Evolutionary conservation across 2,113 vertebrate species (phyloP).

Genomic region (Oreochromis spilurus): DNA sequence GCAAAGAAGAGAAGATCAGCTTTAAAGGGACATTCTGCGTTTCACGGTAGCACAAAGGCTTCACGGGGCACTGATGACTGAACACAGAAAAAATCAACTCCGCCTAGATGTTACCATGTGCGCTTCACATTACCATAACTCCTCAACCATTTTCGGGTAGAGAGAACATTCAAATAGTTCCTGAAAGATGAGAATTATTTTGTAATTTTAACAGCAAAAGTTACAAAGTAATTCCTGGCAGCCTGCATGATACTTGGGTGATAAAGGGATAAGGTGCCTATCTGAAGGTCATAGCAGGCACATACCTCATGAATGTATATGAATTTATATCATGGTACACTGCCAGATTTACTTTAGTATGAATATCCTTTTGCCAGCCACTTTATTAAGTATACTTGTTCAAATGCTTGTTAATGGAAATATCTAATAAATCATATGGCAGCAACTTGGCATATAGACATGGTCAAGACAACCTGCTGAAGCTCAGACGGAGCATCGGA

Average conservation of each 20-base stretch:
- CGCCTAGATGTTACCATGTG: not conserved
- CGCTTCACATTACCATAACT: not conserved
- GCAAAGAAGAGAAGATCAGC: not conserved
- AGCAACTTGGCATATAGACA: not conserved
- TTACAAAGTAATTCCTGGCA: not conserved
- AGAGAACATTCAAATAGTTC: not conserved
- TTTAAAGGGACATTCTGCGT: not conserved
- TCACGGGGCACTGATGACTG: not conserved
- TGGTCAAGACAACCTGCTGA: not conserved
- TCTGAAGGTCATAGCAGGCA: not conserved
- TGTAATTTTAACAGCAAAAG: not conserved
- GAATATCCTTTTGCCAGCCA: not conserved
- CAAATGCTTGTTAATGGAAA: not conserved
- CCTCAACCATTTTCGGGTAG: not conserved
- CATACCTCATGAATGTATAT: not conserved
- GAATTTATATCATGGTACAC: not conserved
- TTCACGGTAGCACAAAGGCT: not conserved
- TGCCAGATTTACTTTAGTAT: not conserved
- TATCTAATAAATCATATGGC: not conserved
- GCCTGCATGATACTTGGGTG: not conserved
- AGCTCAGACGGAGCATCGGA: not conserved
- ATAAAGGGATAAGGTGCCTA: not conserved
- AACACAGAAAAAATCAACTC: not conserved
- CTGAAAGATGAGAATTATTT: not conserved
- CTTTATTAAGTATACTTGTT: not conserved